A percentile compares a stretch with the other conserved stretches of the same genome.
Conservation (phyloP, 1,140 invertebrate species). For the Adoxophyes honmai region DNA sequence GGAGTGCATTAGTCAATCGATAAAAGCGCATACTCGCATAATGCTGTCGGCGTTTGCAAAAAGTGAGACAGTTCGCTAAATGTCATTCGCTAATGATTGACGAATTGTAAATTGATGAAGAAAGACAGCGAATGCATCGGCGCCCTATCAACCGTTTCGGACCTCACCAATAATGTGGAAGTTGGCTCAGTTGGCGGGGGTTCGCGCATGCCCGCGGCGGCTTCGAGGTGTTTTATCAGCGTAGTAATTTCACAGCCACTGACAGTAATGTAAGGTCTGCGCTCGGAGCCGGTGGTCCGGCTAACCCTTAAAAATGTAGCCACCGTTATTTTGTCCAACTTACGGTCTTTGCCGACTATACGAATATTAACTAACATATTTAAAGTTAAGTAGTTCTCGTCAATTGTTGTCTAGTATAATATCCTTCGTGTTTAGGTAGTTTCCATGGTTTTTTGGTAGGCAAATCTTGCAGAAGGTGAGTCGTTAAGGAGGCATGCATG, state of each 20-base stretch:
- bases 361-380: slow-evolving; percentile 22
- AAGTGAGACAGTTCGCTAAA: too few species aligned
- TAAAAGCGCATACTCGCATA: too few species aligned
- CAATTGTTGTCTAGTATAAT: slow-evolving; percentile 59
- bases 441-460: slow-evolving; percentile 37
- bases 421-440: slow-evolving; percentile 36
- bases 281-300: slow-evolving; percentile 49
- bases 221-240: slow-evolving; percentile 38
- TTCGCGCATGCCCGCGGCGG: slow-evolving; percentile 55
- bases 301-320: slow-evolving; percentile 26
- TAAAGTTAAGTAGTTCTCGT: slow-evolving; percentile 43
- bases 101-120: too few species aligned
- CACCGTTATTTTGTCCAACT: neutral
- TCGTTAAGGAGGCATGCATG: slow-evolving; percentile 20
- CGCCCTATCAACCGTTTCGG: neutral
- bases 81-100: too few species aligned
- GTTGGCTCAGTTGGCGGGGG: slow-evolving; percentile 50
- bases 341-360: slow-evolving; percentile 24
- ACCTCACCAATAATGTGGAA: slow-evolving; percentile 30
- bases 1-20: too few species aligned
- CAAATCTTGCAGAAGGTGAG: slow-evolving; percentile 55
- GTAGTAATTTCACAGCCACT: slow-evolving; percentile 46
- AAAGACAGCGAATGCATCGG: neutral
- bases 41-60: too few species aligned
- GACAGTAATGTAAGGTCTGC: slow-evolving; percentile 54